A percentile compares a stretch with the other conserved stretches of the same genome.
phyloP scores from a whole-genome alignment of 35 echinoderm and acorn worm genomes.

The Hemicentrotus pulcherrimus region DNA sequence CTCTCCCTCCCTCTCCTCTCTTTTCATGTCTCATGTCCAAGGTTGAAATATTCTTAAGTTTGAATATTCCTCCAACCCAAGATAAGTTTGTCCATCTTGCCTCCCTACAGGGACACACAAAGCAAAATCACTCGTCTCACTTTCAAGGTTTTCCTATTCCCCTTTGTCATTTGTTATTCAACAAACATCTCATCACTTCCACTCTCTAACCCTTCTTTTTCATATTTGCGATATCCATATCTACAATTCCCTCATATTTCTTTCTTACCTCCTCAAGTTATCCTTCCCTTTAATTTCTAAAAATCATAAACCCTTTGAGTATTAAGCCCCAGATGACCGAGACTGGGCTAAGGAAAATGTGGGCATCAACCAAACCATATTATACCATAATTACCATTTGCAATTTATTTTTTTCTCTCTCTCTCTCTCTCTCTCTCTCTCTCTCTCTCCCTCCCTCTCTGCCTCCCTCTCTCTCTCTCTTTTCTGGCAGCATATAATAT shows the following conservation, averaged over 20 bases:
- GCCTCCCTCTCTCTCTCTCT: too few relatives aligned
- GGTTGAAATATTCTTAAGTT: not conserved
- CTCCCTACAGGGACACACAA: not conserved
- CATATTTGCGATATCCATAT: not conserved
- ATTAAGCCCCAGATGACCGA: not conserved
- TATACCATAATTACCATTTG: too few relatives aligned
- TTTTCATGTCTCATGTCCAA: not conserved
- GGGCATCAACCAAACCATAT: too few relatives aligned
- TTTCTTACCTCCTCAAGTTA: not conserved
- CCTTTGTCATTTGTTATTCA: not conserved
- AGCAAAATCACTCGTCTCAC: not conserved
- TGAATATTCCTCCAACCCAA: not conserved
- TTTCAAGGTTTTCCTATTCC: not conserved
- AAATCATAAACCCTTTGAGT: not conserved
- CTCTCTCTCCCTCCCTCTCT: too few relatives aligned
- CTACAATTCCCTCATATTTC: not conserved
- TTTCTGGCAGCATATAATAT: too few relatives aligned
- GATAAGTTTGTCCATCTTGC: not conserved
- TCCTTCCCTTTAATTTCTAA: not conserved
- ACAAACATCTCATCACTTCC: not conserved
- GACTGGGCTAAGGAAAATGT: not conserved
- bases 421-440: not conserved
- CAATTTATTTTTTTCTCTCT: too few relatives aligned
- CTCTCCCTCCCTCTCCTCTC: not conserved
- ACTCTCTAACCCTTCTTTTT: not conserved